Base-by-base conservation (phyloP, 2,888 invertebrate species). In the Drosophila incognita region DNA sequence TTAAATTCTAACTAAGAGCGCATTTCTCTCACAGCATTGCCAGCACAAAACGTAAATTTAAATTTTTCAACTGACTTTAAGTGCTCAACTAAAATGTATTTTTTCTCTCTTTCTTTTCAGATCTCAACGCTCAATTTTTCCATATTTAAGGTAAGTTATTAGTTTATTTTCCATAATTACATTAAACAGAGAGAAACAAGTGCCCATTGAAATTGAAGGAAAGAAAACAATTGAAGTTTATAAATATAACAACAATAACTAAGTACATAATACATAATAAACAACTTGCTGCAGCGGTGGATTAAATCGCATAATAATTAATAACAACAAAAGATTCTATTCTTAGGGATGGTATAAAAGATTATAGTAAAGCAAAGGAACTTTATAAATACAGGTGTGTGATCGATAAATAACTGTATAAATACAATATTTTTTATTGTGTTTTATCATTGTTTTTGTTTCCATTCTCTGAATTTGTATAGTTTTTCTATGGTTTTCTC, bases 1-100 rank as follows among this genome's bases (percentile, higher is more conserved):
- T 85, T 84, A 63, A 58, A 57, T 63, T 62, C 6, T 24, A 35
- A 21, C 53, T 66, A 80, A 87, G 88, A 83, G 86, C 67, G 48
- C n/a, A 31, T 54, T 54, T 29, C 21, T 42, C 64, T 51, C 1
- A 33, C 35, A 10, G 74, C 48, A n/a, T 76, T 75, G 77, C 65
- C 72, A 75, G 64, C 38, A 21, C 27, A 5, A 46, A 42, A 11
- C 51, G 15, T 15, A 31, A 57, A 46, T 76, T 68, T 51, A 27
- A 72, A 62, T 65, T 61, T 31, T 40, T 42, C 59, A 56, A 77
- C 73, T 18, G 56, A 56, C 61, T 46, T 76, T 58, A 35, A 33
- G n/a, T 46, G 46, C 13, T 29, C 31, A 73, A 74, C 33, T 53
- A 46, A 54, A 29, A 15, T 21, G 18, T 46, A n/a, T 48, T 1